phyloP scores from a whole-genome alignment of 2,888 invertebrate species.

The Xiphydria camelus region DNA sequence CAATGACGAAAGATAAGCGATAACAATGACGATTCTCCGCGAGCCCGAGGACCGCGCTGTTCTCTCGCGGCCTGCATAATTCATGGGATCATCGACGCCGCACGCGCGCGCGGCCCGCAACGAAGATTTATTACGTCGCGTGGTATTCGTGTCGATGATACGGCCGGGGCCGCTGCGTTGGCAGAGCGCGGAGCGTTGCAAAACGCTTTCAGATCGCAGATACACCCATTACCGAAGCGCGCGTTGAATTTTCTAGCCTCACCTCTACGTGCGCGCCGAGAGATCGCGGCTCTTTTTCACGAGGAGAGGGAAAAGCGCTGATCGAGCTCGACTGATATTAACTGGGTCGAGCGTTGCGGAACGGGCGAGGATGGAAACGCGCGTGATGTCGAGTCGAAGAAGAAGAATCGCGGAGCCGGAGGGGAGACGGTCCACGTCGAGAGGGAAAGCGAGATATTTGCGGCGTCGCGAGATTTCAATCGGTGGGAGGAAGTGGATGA shows the following conservation, averaged over 20 bases:
- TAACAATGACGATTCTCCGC: slow-evolving; percentile 30
- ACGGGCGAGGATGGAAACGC: too few species aligned
- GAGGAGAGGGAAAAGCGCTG: too few species aligned
- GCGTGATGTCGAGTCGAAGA: too few species aligned
- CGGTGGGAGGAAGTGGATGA: not conserved
- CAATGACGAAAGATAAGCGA: slow-evolving; percentile 27
- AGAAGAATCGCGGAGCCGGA: not conserved
- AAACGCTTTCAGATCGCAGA: too few species aligned
- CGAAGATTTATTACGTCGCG: not conserved
- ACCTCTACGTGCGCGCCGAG: too few species aligned
- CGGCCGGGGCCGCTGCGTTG: not conserved
- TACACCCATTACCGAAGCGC: too few species aligned
- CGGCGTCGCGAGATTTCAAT: too few species aligned
- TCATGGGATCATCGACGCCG: slow-evolving; percentile 26
- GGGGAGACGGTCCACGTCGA: not conserved
- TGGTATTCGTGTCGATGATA: slow-evolving; percentile 1
- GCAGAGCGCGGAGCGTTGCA: not conserved
- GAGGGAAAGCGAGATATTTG: not conserved
- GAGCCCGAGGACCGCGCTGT: slow-evolving; percentile 6
- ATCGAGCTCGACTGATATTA: too few species aligned
- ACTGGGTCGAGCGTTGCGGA: too few species aligned
- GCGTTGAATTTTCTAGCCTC: too few species aligned
- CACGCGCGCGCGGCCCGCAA: not conserved
- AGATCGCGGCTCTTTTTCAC: too few species aligned
- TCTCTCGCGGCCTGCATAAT: slow-evolving; percentile 32